These are phyloP conservation scores for Notodonta ziczac DNA, from an alignment of 2,888 invertebrate species.

Conservation along the genomic window DNA sequence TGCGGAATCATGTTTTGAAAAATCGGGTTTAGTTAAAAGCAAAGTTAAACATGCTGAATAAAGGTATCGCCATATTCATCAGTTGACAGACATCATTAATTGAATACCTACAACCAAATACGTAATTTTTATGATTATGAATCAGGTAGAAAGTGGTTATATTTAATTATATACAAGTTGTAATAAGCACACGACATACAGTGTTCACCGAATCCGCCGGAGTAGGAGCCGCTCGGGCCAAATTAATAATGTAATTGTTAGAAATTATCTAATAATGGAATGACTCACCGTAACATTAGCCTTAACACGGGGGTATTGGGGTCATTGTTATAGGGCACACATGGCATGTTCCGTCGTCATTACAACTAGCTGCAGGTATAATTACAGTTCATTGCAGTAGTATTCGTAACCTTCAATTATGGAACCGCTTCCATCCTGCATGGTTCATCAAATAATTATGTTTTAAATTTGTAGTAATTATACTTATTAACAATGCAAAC, in stretches of 20 bases:
- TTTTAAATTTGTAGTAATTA: too few species aligned
- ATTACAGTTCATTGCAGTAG: conserved; percentile 11
- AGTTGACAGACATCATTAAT: too few species aligned
- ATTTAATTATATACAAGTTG: too few species aligned
- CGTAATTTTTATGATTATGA: too few species aligned
- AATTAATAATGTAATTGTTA: conserved; percentile 18
- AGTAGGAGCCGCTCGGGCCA: conserved; percentile 11
- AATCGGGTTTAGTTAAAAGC: too few species aligned
- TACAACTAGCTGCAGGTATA: conserved; percentile 9
- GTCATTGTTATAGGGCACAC: background rate
- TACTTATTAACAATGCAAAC: too few species aligned
- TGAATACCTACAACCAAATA: too few species aligned
- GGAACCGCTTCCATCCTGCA: background rate
- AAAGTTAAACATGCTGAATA: too few species aligned
- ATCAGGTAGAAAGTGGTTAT: too few species aligned
- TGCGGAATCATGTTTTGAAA: too few species aligned
- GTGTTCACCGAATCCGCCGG: background rate
- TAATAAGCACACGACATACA: background rate
- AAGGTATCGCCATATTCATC: too few species aligned
- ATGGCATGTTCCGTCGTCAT: conserved; percentile 7
- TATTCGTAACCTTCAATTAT: background rate
- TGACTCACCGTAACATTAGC: conserved; percentile 23
- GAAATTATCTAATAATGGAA: conserved; percentile 26
- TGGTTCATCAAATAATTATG: background rate
- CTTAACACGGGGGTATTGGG: conserved; percentile 8